A percentile compares a stretch with the other conserved stretches of the same genome.
Evolutionary conservation across 1,140 invertebrate species (phyloP).

Genomic region (Episyrphus balteatus): DNA sequence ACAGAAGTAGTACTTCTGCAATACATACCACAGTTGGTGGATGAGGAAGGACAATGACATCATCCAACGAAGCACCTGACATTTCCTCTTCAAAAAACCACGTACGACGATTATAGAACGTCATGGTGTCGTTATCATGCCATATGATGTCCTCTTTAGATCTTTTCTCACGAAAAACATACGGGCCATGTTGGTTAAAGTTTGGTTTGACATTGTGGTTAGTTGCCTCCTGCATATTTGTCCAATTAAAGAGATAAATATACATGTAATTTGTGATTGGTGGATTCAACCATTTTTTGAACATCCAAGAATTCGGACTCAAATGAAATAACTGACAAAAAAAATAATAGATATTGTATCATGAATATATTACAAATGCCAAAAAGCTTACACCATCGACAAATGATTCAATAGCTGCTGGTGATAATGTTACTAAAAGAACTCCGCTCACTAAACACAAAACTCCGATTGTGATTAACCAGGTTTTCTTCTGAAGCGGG

Average conservation of each 20-base stretch:
- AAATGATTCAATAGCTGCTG: too few species aligned
- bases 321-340: conserved; percentile 45
- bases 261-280: conserved; percentile 62
- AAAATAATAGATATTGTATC: neutral
- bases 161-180: conserved; percentile 46
- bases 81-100: conserved; percentile 61
- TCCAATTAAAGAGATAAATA: conserved; percentile 73
- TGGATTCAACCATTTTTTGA: conserved; percentile 55
- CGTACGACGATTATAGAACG: conserved; percentile 58
- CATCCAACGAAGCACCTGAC: conserved; percentile 59
- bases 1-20: conserved; percentile 41
- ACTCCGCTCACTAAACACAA: too few species aligned
- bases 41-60: conserved; percentile 67
- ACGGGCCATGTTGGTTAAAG: conserved; percentile 52
- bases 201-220: conserved; percentile 44
- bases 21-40: conserved; percentile 58
- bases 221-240: conserved; percentile 51
- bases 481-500: too few species aligned
- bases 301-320: conserved; percentile 47
- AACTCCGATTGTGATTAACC: too few species aligned
- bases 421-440: too few species aligned
- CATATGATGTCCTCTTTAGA: conserved; percentile 49
- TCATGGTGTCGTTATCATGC: conserved; percentile 64
- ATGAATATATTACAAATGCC: neutral
- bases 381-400: too few species aligned